A percentile compares a stretch with the other conserved stretches of the same genome.
These are phyloP conservation scores for Sorex araneus DNA, from an alignment of 2,113 vertebrate genomes.

Conservation along the genomic window DNA sequence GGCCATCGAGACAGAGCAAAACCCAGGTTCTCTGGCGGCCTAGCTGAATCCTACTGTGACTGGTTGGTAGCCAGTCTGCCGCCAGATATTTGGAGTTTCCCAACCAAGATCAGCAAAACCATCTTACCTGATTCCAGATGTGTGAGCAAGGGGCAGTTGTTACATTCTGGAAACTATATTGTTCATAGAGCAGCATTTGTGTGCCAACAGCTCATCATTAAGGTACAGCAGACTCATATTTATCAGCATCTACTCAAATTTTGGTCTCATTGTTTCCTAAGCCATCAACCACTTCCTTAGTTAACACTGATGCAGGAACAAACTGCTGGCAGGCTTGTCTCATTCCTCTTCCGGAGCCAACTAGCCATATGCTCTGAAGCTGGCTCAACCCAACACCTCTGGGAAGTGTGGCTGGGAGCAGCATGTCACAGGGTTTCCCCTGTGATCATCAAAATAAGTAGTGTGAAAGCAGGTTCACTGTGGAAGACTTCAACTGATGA, in stretches of 20 bases:
- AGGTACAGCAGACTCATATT: not conserved
- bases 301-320: not conserved
- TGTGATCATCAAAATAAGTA: not conserved
- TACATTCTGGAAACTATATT: not conserved
- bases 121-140: not conserved
- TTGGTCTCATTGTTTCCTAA: not conserved
- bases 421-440: not conserved
- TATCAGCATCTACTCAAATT: not conserved
- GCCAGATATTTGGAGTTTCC: not conserved
- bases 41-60: not conserved
- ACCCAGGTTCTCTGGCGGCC: not conserved
- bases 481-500: not conserved
- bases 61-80: not conserved
- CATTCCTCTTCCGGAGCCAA: constrained; percentile 27
- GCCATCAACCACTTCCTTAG: not conserved
- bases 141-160: not conserved
- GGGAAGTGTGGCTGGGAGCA: not conserved
- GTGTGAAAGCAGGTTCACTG: not conserved
- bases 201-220: not conserved
- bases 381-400: not conserved
- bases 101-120: constrained; percentile 13
- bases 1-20: not conserved
- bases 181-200: constrained; percentile 22
- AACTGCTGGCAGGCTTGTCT: not conserved
- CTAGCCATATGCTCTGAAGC: not conserved